Evolutionary conservation across 2,888 invertebrate genomes (phyloP), one percentile per base, ranked within the genome.

Genomic region (Mythimna impura): DNA sequence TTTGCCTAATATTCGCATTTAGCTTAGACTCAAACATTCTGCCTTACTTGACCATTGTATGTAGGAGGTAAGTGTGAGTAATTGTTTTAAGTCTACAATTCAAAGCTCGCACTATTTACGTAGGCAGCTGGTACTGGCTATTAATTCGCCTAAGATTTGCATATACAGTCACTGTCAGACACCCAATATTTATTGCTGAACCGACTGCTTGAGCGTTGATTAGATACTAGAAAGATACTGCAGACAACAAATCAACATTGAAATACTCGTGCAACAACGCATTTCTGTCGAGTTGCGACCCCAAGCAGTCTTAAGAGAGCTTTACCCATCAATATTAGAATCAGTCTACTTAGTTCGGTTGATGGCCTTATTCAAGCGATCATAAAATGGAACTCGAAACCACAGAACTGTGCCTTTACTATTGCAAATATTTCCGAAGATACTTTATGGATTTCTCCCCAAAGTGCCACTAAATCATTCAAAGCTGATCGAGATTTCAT

Each of bases 51-150:
- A 84, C 86, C 82, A 66, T 60, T 66, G 70, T 36, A 62, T 43
- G 64, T 76, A 34, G 30, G 66, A 71, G 74, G 82, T 78, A 79
- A 76, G 76, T 80, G 73, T 84, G 75, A 78, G 72, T 84, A 80
- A 83, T 81, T 74, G 76, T 73, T 79, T 69, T 52, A 72, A 76
- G 55, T 60, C 50, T 52, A 58, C 55, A 62, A 43, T 73, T 58
- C 73, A 73, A 34, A 52, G 58, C 57, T 58, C 73, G 73, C 73
- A 65, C 30, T 65, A 79, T 79, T 75, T 71, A 75, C 82, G 80
- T 78, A 64, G 76, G 71, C 63, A 55, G 78, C 50, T 61, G 64
- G 62, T 70, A 43, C 43, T 62, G 58, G 52, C 68, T 64, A 81
- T 83, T 78, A 73, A 73, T 73, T 76, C 54, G 43, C 25, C 8